Percentiles rank a stretch among this genome's conserved stretches.
phyloP scores from a whole-genome alignment of 1,140 invertebrate species.

The Sarcophaga bullata region DNA sequence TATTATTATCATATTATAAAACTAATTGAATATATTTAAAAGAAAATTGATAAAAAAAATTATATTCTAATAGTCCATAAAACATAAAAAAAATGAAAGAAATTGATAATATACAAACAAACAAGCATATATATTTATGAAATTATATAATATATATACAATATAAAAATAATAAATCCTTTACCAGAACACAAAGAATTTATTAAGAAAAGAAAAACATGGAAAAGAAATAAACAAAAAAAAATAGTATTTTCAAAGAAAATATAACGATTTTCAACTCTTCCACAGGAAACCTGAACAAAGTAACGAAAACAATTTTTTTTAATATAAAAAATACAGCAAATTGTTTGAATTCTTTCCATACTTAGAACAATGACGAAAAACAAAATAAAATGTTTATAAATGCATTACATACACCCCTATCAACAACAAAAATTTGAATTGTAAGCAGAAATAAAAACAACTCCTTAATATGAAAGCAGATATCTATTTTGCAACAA shows the following conservation, averaged over 20 bases:
- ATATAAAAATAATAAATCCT: constrained; percentile 25
- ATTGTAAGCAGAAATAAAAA: too few species aligned
- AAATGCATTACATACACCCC: too few species aligned
- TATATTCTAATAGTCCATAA: constrained; percentile 40
- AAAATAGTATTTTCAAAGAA: constrained; percentile 2
- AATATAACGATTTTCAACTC: neutral
- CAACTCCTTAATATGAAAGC: too few species aligned
- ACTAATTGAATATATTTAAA: constrained; percentile 17
- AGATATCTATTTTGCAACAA: too few species aligned
- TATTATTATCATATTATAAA: constrained; percentile 17
- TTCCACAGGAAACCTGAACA: neutral
- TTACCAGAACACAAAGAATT: constrained; percentile 28
- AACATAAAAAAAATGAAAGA: constrained; percentile 19
- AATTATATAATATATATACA: constrained; percentile 11
- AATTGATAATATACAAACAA: constrained; percentile 21
- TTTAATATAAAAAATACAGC: neutral
- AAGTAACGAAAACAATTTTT: neutral
- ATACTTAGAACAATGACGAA: too few species aligned
- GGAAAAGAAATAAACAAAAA: constrained; percentile 16
- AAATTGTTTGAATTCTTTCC: too few species aligned
- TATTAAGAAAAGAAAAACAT: constrained; percentile 27
- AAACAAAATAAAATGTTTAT: too few species aligned
- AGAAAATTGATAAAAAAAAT: constrained; percentile 22
- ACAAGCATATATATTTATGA: neutral
- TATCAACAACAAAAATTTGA: too few species aligned